These are phyloP conservation scores for Onychostoma macrolepis DNA, from an alignment of 2,113 vertebrate genomes.

Conservation along the genomic window DNA sequence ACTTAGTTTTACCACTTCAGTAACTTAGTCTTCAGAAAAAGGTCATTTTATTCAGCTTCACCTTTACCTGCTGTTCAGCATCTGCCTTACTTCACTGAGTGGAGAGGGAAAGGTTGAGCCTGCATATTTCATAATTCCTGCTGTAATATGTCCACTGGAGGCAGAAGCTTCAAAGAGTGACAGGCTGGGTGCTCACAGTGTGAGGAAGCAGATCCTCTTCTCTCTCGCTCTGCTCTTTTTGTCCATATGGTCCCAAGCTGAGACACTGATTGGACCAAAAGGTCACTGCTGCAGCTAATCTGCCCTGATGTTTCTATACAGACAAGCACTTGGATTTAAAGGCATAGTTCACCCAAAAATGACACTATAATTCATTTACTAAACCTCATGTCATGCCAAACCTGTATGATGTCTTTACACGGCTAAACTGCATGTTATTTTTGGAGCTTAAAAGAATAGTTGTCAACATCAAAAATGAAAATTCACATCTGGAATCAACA, in stretches of 20 bases:
- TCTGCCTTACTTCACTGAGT: slow-evolving; percentile 27
- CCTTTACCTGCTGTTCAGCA: slow-evolving; percentile 35
- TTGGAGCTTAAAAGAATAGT: background rate
- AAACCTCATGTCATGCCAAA: background rate
- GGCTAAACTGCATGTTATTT: background rate
- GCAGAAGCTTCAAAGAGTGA: slow-evolving; percentile 43
- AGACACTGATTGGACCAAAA: slow-evolving; percentile 46
- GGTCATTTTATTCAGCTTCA: slow-evolving; percentile 22
- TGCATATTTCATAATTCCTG: slow-evolving; percentile 77
- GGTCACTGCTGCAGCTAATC: slow-evolving; percentile 46
- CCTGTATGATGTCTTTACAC: background rate
- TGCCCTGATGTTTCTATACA: slow-evolving; percentile 40
- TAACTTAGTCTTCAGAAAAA: background rate
- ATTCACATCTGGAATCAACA: too few relatives aligned
- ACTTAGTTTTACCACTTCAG: too few relatives aligned
- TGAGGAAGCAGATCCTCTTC: slow-evolving; percentile 34
- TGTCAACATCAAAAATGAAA: background rate
- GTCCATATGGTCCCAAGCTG: slow-evolving; percentile 40
- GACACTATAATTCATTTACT: background rate
- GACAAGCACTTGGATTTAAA: slow-evolving; percentile 16
- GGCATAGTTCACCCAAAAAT: background rate
- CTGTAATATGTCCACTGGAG: slow-evolving; percentile 38
- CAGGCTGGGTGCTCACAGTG: slow-evolving; percentile 3
- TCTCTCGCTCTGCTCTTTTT: slow-evolving; percentile 42
- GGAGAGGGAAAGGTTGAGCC: slow-evolving; percentile 69